Base-by-base conservation (phyloP, 2,113 vertebrate species). In the Phrynosoma platyrhinos region DNA sequence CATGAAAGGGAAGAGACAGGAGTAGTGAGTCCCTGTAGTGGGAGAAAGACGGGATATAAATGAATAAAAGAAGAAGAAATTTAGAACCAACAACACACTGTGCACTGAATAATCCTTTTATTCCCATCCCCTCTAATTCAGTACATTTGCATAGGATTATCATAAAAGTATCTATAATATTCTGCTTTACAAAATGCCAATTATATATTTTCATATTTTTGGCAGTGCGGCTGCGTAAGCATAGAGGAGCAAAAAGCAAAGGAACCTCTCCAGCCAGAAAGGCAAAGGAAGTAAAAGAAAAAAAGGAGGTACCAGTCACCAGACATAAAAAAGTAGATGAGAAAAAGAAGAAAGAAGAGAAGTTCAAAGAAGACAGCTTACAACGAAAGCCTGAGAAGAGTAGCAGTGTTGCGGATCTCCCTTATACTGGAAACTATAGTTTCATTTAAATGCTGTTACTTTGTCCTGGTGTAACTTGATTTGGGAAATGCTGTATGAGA, bases 391-490 rank as follows among this genome's bases (percentile, higher is more conserved):
- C 5, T 21, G 64, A 55, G 81, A 64, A 27, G 36, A 71, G 18
- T 5, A 86, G 84, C 47, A 82, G 42, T 32, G 62, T 21, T 2
- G 84, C 89, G n/a, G 84, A 90, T 83, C 90, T 88, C 23, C 83
- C 87, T 36, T 91, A 91, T 55, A 88, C 83, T n/a, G 90, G 87
- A 21, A 91, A 91, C 80, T 91, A 91, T 25, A 91, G 90, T 86
- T 91, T 62, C 58, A 86, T 82, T 85, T 91, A 74, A 83, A 71
- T n/a, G 47, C 12, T 27, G 42, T 8, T 36, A 25, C 9, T 13
- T 71, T 88, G n/a, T 53, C 25, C 81, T 86, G n/a, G 23, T 62
- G 27, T 55, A 83, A 68, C 27, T 86, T 78, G 27, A 79, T 83
- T 36, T 82, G 62, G 52, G 23, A 69, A 77, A 77, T 86, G 47